Evolutionary conservation across 2,113 vertebrate species (phyloP).

Genomic region (Phalacrocorax brasilianus): DNA sequence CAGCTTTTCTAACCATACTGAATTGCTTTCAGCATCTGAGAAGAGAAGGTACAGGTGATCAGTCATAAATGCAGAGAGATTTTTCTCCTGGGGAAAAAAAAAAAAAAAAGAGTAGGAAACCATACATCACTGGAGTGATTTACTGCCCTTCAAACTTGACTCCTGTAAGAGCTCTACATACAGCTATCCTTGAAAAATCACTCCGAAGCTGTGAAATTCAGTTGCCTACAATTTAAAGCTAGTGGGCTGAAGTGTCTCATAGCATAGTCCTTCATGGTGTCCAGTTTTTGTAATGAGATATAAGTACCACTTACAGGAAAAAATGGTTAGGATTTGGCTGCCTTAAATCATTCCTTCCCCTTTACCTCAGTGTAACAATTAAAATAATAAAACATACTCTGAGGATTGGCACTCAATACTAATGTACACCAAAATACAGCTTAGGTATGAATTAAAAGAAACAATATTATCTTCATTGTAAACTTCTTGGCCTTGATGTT

Average conservation of each 20-base stretch:
- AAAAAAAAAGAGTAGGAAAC: neutral
- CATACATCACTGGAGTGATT: neutral
- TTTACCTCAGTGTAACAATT: neutral
- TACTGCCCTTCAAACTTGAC: neutral
- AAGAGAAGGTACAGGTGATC: neutral
- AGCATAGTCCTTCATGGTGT: neutral
- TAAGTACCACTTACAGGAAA: neutral
- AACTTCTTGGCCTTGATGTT: neutral
- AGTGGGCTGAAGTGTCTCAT: neutral
- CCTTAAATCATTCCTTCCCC: neutral
- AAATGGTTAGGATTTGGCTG: neutral
- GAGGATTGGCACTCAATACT: neutral
- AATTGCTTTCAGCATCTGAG: neutral
- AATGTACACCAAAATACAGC: fast-evolving
- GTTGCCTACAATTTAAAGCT: neutral
- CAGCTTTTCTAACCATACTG: neutral
- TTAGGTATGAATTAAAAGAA: neutral
- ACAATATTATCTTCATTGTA: too few species aligned
- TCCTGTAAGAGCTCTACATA: neutral
- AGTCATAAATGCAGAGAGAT: neutral
- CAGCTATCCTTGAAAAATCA: neutral
- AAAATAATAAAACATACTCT: neutral
- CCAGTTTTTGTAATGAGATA: neutral
- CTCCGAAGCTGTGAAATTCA: neutral
- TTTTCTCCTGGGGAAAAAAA: neutral